These are phyloP conservation scores for Xylota sylvarum DNA, from an alignment of 2,888 invertebrate genomes.

Conservation along the genomic window DNA sequence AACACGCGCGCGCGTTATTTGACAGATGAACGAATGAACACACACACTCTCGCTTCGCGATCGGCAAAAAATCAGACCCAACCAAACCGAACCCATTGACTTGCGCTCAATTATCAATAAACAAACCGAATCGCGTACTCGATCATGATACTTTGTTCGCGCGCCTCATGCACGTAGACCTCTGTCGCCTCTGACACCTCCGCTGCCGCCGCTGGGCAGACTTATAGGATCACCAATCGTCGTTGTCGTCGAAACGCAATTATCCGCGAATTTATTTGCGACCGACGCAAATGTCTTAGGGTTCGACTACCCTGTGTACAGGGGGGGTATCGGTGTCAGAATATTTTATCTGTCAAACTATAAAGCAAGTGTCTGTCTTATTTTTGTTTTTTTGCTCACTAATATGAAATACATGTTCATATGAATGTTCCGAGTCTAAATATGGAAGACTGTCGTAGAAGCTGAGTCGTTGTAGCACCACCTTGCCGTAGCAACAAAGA, in stretches of 20 bases:
- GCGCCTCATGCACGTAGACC: background rate
- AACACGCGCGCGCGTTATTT: conserved; percentile 6
- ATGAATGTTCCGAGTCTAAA: conserved; percentile 17
- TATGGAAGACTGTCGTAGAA: conserved; percentile 13
- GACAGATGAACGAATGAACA: conserved; percentile 11
- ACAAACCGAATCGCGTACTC: conserved; percentile 67
- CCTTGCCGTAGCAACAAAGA: conserved; percentile 25
- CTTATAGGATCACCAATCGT: conserved; percentile 21
- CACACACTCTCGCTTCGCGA: background rate
- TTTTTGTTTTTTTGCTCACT: background rate
- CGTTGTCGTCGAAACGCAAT: conserved; percentile 56
- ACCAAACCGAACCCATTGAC: conserved; percentile 47
- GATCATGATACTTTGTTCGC: conserved; percentile 44
- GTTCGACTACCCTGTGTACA: conserved; percentile 15
- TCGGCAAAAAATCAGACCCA: background rate
- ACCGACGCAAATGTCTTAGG: conserved; percentile 48
- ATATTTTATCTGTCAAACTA: conserved; percentile 50
- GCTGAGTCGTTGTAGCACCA: conserved; percentile 5
- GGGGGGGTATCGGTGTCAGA: background rate
- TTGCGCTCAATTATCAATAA: conserved; percentile 66
- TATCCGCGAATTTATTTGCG: conserved; percentile 59
- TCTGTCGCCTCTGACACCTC: background rate
- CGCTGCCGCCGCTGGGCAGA: background rate
- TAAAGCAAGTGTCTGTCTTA: conserved; percentile 15
- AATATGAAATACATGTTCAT: conserved; percentile 30